These are phyloP conservation scores for Archilochus colubris DNA, from an alignment of 2,113 vertebrate genomes.

Conservation along the genomic window DNA sequence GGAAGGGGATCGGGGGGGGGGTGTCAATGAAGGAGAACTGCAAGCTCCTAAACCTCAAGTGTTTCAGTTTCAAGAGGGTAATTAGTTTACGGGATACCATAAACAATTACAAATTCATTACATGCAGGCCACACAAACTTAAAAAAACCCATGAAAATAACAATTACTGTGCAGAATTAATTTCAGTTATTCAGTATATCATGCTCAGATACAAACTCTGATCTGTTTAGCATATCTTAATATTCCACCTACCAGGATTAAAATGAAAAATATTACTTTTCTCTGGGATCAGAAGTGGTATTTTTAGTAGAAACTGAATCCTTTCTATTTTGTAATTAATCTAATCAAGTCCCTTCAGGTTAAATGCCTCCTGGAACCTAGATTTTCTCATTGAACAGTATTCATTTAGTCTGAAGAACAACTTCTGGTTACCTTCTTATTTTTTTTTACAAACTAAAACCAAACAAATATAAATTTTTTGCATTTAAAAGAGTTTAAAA, in stretches of 20 bases:
- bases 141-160: neutral
- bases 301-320: neutral
- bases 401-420: neutral
- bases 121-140: neutral
- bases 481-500: neutral
- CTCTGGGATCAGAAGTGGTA: neutral
- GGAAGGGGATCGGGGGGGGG: too few species aligned
- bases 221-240: neutral
- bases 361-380: neutral
- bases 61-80: neutral
- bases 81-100: neutral
- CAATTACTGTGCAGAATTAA: neutral
- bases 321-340: neutral
- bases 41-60: neutral
- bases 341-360: neutral
- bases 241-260: neutral
- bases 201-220: neutral
- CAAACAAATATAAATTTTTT: neutral
- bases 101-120: neutral
- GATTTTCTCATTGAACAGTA: neutral
- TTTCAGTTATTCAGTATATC: neutral
- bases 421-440: neutral
- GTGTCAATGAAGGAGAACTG: rapidly evolving
- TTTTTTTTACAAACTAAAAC: neutral
- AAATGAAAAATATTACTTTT: neutral